Base-by-base conservation (phyloP, 2,888 invertebrate genomes). In the Catocala fraxini region DNA sequence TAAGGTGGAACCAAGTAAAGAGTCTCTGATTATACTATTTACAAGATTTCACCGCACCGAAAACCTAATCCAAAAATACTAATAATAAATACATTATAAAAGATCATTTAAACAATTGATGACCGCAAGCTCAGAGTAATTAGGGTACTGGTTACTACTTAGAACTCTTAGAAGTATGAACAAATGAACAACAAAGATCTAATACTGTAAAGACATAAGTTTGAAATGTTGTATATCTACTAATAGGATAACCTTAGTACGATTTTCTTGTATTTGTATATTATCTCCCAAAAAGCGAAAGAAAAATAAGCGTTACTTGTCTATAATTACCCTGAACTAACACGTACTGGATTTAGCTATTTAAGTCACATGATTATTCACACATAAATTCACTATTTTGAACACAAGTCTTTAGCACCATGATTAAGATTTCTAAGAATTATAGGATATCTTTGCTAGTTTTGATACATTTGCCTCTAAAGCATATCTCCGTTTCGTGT, bases 401-500 rank as follows among this genome's bases (percentile, higher is more conserved):
- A 90, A 91, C 90, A 89, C 85, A 85, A 83, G 82, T 81, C 79
- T 73, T 74, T 82, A 88, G 87, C 89, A 90, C 87, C 85, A 82
- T 77, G 43, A 43, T 49, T 51, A 34, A 46, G 51, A 68, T 62
- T 59, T 70, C 55, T 46, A 45, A 74, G 58, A 59, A 65, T 85
- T 92, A 92, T 87, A 89, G 84, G 57, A 89, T 72, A 73, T 91
- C 85, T 78, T 91, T 94, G 69, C 79, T 93, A 42, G 95, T 95
- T 91, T 97, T 97, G 69, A 98, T 96, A 87, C 98, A 98, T 82
- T 96, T 96, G 11, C 98, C 98, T 84, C 97, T 96, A 87, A 97
- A 98, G 84, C 98, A 98, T 69, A 98, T 98, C 91, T 98, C 98
- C 42, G 98, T 98, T 95, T 98, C 97, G 75, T 97, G 97, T 11